Evolutionary conservation across 2,797 vertebrate species (phyloP).

Genomic region (Ibycter americanus): DNA sequence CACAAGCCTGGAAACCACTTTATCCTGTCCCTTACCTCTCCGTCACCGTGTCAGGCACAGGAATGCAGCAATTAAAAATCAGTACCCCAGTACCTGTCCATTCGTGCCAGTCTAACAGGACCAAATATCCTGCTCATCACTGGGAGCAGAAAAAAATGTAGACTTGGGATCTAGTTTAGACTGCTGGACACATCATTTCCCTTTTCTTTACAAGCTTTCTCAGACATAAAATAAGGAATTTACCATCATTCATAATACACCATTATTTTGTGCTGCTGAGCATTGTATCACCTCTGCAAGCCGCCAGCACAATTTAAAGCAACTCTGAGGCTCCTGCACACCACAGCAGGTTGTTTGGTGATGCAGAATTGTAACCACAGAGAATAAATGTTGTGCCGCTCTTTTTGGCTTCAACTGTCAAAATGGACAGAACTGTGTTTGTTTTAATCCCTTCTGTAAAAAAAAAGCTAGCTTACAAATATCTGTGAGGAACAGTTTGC

Average conservation of each 20-base stretch:
- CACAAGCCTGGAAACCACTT: neutral
- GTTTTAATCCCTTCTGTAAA: neutral
- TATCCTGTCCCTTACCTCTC: neutral
- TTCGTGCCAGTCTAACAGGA: neutral
- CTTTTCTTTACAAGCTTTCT: neutral
- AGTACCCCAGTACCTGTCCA: fast-evolving
- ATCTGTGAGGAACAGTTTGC: neutral
- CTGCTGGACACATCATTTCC: neutral
- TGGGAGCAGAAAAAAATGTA: neutral
- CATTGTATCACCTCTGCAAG: neutral
- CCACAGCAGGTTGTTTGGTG: neutral
- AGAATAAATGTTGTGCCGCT: neutral
- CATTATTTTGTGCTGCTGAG: neutral
- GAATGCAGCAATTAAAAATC: neutral
- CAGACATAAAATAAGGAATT: neutral
- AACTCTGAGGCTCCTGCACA: neutral
- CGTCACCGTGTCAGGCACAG: neutral
- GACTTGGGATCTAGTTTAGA: neutral
- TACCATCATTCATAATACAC: neutral
- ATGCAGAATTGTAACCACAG: neutral
- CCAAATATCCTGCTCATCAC: neutral
- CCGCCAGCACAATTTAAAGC: neutral
- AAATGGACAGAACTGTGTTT: neutral
- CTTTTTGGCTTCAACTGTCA: neutral
- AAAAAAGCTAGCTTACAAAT: neutral